phyloP scores from a whole-genome alignment of 2,888 invertebrate genomes.

The Autographa pulchrina region DNA sequence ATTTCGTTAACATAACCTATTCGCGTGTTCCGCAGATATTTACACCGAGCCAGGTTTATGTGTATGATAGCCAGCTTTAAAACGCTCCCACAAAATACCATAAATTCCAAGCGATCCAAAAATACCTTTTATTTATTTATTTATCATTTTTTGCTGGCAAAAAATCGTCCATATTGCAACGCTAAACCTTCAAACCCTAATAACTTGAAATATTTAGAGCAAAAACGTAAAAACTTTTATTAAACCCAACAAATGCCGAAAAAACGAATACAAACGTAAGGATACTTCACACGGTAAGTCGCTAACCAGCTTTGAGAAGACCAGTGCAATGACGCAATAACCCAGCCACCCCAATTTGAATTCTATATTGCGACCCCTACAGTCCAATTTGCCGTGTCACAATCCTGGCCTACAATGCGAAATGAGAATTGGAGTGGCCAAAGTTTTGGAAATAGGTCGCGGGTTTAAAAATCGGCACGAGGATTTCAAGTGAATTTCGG shows the following conservation, averaged over 20 bases:
- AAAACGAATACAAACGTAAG: conserved; percentile 27
- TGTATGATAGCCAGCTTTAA: background rate
- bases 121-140: too few relatives aligned
- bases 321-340: conserved; percentile 65
- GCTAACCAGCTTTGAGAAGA: conserved; percentile 58
- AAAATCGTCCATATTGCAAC: background rate
- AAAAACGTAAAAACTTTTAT: background rate
- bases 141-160: background rate
- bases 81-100: background rate
- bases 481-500: conserved; percentile 43
- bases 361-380: conserved; percentile 50
- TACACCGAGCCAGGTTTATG: background rate
- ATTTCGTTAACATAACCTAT: background rate
- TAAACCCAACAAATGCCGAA: background rate
- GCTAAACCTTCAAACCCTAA: background rate
- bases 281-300: conserved; percentile 48
- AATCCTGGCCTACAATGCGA: conserved; percentile 70
- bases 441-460: conserved; percentile 79
- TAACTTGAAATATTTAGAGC: background rate
- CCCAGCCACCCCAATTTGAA: conserved; percentile 50
- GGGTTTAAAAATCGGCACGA: conserved; percentile 63
- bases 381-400: conserved; percentile 51
- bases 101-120: background rate
- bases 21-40: background rate
- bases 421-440: conserved; percentile 71